Conservation (phyloP, 2,888 invertebrate genomes). For the Ornithoptera priamus region DNA sequence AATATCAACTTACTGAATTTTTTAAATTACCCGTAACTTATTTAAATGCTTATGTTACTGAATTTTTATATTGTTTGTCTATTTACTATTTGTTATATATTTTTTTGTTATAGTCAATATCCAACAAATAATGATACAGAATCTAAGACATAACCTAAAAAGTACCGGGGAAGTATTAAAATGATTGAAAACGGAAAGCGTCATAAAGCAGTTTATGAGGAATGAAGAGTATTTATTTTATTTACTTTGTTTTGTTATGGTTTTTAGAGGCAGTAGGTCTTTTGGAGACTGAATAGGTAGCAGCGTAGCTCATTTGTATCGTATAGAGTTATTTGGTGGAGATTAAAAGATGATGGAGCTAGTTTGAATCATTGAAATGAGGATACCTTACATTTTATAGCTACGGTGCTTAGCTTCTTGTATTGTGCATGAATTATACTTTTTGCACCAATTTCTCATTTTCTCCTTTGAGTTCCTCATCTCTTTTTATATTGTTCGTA, state of each 20-base stretch:
- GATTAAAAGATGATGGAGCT: too few species aligned
- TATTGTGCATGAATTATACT: too few species aligned
- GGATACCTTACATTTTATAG: too few species aligned
- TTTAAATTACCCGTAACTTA: not conserved
- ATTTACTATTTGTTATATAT: not conserved
- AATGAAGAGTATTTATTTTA: not conserved
- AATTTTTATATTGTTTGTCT: not conserved
- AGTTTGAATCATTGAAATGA: too few species aligned
- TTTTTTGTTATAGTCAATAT: not conserved
- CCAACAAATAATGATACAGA: not conserved
- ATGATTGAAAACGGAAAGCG: not conserved
- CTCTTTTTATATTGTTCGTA: too few species aligned
- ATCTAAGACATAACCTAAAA: not conserved
- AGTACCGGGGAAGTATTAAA: not conserved
- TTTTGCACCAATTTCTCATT: too few species aligned
- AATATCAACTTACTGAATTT: not conserved
- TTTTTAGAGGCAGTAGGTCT: not conserved
- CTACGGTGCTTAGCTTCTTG: too few species aligned
- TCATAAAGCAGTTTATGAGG: not conserved
- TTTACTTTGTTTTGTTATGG: not conserved
- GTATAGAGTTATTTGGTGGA: not conserved
- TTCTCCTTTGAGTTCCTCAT: too few species aligned
- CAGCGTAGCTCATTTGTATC: not conserved
- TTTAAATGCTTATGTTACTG: not conserved
- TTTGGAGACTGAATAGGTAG: not conserved